Evolutionary conservation across 2,113 vertebrate genomes (phyloP).

Genomic region (Calypte anna): DNA sequence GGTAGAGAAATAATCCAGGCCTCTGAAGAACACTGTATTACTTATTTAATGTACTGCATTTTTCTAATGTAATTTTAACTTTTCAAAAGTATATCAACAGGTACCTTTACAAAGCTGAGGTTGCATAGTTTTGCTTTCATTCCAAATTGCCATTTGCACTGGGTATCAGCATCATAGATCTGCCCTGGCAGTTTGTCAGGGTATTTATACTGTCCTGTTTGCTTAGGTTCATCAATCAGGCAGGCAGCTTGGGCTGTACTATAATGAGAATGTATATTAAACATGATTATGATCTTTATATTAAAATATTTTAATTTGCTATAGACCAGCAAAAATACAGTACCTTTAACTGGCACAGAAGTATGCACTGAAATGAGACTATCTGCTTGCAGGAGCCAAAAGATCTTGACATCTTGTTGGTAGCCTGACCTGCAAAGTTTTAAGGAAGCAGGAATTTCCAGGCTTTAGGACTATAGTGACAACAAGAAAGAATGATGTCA

Average conservation of each 20-base stretch:
- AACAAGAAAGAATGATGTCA: background rate
- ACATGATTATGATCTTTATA: slow-evolving; percentile 1
- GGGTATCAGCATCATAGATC: slow-evolving; percentile 95
- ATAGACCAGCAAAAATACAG: slow-evolving; percentile 33
- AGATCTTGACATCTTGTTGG: background rate
- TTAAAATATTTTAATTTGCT: slow-evolving; percentile 28
- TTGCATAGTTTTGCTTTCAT: slow-evolving; percentile 93
- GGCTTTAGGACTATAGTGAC: background rate
- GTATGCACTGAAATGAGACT: background rate
- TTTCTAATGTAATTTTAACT: slow-evolving; percentile 20
- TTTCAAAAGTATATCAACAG: slow-evolving; percentile 43
- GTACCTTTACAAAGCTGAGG: slow-evolving; percentile 95
- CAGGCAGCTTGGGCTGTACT: slow-evolving; percentile 97
- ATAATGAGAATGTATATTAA: slow-evolving; percentile 70
- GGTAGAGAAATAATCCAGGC: slow-evolving; percentile 58
- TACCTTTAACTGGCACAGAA: background rate
- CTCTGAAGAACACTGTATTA: slow-evolving; percentile 5
- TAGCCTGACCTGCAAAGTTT: slow-evolving; percentile 23
- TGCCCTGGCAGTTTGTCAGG: slow-evolving; percentile 96
- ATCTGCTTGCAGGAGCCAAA: slow-evolving; percentile 5
- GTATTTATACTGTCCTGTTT: slow-evolving; percentile 93
- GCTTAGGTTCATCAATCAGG: slow-evolving; percentile 94
- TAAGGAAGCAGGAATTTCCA: slow-evolving; percentile 32
- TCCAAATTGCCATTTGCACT: slow-evolving; percentile 99
- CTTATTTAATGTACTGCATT: background rate